A percentile compares a stretch with the other conserved stretches of the same genome.
Conservation (phyloP, 2,113 vertebrate genomes). For the Sclerurus mexicanus region DNA sequence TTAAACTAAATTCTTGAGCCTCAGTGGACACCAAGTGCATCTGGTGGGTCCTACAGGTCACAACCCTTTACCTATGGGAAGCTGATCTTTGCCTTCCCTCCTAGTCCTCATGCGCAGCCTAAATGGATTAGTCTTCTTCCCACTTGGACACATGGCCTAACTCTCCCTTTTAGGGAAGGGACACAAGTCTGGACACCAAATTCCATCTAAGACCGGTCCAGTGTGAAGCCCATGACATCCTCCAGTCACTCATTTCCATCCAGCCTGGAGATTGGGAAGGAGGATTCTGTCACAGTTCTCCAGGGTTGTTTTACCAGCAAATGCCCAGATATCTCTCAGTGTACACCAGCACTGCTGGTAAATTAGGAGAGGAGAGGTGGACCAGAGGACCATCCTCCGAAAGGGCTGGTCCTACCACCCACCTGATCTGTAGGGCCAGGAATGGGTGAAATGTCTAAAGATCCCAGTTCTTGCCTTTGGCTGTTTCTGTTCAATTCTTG, state of each 20-base stretch:
- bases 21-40: neutral
- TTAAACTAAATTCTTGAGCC: neutral
- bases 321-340: neutral
- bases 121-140: neutral
- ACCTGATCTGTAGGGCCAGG: neutral
- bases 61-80: neutral
- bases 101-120: neutral
- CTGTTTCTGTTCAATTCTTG: neutral
- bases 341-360: neutral
- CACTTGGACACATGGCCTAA: neutral
- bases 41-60: neutral
- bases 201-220: accelerated
- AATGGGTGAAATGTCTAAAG: neutral
- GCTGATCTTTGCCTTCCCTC: neutral
- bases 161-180: neutral
- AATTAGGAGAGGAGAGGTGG: neutral
- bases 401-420: neutral
- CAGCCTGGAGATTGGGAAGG: neutral
- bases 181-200: neutral
- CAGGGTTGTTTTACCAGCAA: neutral
- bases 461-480: neutral
- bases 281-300: neutral
- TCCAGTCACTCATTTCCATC: neutral
- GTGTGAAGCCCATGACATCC: accelerated
- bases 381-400: neutral